Conservation (phyloP, 1,140 invertebrate genomes). For the Trichonephila inaurata region DNA sequence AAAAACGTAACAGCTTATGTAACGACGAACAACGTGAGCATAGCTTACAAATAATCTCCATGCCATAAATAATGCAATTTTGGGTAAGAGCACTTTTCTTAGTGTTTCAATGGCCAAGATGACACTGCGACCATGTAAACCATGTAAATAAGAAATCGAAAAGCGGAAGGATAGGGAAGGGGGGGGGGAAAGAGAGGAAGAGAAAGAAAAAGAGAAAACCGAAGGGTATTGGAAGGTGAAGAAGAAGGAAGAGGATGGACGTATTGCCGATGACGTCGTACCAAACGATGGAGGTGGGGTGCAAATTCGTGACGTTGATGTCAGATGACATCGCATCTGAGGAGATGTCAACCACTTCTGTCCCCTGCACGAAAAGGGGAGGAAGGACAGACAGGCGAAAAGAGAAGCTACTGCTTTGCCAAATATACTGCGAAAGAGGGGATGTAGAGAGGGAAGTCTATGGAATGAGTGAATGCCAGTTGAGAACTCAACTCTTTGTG, state of each 20-base stretch:
- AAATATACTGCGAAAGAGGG: too few relatives aligned
- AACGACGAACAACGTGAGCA: not conserved
- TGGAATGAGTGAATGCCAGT: too few relatives aligned
- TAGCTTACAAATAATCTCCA: not conserved
- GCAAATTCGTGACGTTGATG: conserved; percentile 71
- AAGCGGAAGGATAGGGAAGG: not conserved
- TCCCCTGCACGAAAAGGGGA: conserved; percentile 36
- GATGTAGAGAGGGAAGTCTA: too few relatives aligned
- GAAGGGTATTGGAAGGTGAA: not conserved
- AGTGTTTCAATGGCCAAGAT: not conserved
- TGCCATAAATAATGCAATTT: conserved; percentile 34
- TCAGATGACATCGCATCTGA: conserved; percentile 66
- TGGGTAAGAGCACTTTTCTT: conserved; percentile 4
- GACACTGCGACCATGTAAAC: not conserved
- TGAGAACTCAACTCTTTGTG: too few relatives aligned
- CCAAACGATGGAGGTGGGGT: not conserved
- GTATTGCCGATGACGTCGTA: conserved; percentile 42
- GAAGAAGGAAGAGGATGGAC: not conserved
- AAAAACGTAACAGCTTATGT: too few relatives aligned
- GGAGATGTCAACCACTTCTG: conserved; percentile 68
- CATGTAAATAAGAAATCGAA: conserved; percentile 28
- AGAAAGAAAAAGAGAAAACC: not conserved
- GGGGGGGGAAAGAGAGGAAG: not conserved
- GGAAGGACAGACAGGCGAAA: not conserved
- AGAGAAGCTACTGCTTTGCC: not conserved